phyloP scores from a whole-genome alignment of 2,113 vertebrate genomes.

The Seriola rivoliana region DNA sequence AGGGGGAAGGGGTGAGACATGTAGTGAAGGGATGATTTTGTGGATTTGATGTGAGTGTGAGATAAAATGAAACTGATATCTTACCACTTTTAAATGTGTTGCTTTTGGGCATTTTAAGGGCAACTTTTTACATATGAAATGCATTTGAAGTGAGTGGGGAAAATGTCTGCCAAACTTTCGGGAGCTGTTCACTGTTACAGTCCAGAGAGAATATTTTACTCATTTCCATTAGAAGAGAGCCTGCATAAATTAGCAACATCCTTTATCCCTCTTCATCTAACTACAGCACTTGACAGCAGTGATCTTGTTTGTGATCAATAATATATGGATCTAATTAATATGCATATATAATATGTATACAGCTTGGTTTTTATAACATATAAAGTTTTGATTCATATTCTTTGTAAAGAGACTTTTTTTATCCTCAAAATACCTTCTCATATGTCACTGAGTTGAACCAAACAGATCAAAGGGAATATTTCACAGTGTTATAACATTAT shows the following conservation, averaged over 20 bases:
- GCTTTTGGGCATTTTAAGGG: slow-evolving; percentile 62
- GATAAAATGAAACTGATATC: slow-evolving; percentile 67
- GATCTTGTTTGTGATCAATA: slow-evolving; percentile 73
- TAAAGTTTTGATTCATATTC: slow-evolving; percentile 32
- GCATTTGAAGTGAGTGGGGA: slow-evolving; percentile 54
- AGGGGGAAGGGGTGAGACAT: background rate
- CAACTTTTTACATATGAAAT: slow-evolving; percentile 61
- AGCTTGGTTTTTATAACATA: slow-evolving; percentile 23
- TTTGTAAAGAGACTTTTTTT: slow-evolving; percentile 37
- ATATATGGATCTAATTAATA: slow-evolving; percentile 55
- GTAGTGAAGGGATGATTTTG: slow-evolving; percentile 37
- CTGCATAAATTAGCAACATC: slow-evolving; percentile 60
- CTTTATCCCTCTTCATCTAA: slow-evolving; percentile 63
- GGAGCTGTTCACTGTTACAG: slow-evolving; percentile 39
- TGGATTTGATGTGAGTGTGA: slow-evolving; percentile 61
- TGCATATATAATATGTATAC: slow-evolving; percentile 50
- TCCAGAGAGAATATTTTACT: slow-evolving; percentile 71
- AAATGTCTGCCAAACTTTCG: slow-evolving; percentile 62
- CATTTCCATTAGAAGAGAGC: slow-evolving; percentile 53
- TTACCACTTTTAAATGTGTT: slow-evolving; percentile 59
- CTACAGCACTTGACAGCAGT: slow-evolving; percentile 61
- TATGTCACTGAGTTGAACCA: slow-evolving; percentile 41
- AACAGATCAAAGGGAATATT: slow-evolving; percentile 59
- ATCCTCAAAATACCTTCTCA: slow-evolving; percentile 38
- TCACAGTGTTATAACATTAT: slow-evolving; percentile 35